These are phyloP conservation scores for Pheosia tremula DNA, from an alignment of 2,888 invertebrate species.

Conservation along the genomic window DNA sequence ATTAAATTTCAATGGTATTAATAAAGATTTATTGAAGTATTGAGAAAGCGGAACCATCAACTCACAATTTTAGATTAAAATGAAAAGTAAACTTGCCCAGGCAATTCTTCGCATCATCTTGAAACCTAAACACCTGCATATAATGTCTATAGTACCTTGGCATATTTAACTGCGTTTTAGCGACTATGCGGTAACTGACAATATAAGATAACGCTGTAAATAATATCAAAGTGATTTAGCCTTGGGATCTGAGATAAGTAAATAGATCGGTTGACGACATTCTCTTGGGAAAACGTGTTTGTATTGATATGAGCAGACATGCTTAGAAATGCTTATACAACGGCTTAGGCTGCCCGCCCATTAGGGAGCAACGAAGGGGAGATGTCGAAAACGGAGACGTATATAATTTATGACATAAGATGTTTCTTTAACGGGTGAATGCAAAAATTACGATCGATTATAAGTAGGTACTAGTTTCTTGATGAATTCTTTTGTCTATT, in stretches of 20 bases:
- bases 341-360: background rate
- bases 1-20: too few relatives aligned
- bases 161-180: conserved; percentile 11
- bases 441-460: too few relatives aligned
- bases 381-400: background rate
- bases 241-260: conserved; percentile 59
- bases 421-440: too few relatives aligned
- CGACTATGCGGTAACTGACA: conserved; percentile 25
- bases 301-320: conserved; percentile 11
- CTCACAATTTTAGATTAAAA: too few relatives aligned
- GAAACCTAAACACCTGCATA: conserved; percentile 18
- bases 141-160: conserved; percentile 20
- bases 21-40: too few relatives aligned
- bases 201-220: conserved; percentile 55
- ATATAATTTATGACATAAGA: background rate
- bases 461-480: too few relatives aligned
- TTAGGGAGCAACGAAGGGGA: background rate
- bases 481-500: too few relatives aligned
- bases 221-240: conserved; percentile 61
- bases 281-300: conserved; percentile 27
- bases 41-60: too few relatives aligned
- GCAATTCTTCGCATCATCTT: conserved; percentile 13
- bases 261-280: conserved; percentile 41
- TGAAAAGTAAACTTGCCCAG: background rate
- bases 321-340: background rate